Percentiles rank a stretch among this genome's conserved stretches.
phyloP scores from a whole-genome alignment of 2,797 vertebrate genomes.

The Acanthurus leucopareius region DNA sequence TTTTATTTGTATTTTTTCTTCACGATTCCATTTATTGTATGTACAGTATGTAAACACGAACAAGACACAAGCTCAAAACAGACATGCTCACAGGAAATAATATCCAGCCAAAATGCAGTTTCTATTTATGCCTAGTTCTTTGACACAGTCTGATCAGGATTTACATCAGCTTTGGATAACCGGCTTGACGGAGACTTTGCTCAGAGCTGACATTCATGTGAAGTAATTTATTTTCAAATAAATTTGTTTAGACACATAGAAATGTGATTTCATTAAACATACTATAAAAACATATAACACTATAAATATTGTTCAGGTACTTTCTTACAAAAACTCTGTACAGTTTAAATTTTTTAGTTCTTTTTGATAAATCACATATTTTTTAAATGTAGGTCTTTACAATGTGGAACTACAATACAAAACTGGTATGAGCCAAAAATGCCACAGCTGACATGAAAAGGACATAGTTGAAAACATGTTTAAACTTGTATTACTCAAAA shows the following conservation, averaged over 20 bases:
- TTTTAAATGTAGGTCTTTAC: slow-evolving; percentile 70
- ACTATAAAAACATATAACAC: slow-evolving; percentile 85
- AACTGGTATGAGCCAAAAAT: slow-evolving; percentile 76
- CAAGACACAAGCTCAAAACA: slow-evolving; percentile 80
- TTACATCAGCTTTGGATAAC: slow-evolving; percentile 74
- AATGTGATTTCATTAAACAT: slow-evolving; percentile 82
- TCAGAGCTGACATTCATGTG: slow-evolving; percentile 79
- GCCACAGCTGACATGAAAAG: slow-evolving; percentile 56
- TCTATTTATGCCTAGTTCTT: slow-evolving; percentile 64
- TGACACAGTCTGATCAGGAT: slow-evolving; percentile 61
- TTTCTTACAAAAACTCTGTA: slow-evolving; percentile 86
- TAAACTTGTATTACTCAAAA: slow-evolving; percentile 57
- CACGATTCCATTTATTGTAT: slow-evolving; percentile 84
- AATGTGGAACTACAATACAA: slow-evolving; percentile 79
- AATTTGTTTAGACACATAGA: slow-evolving; percentile 79
- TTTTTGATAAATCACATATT: slow-evolving; percentile 80
- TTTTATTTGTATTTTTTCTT: slow-evolving; percentile 68
- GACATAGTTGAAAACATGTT: slow-evolving; percentile 59
- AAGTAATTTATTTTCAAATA: slow-evolving; percentile 80
- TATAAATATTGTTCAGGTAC: slow-evolving; percentile 86
- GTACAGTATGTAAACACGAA: slow-evolving; percentile 89
- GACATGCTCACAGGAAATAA: slow-evolving; percentile 83
- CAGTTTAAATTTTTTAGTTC: slow-evolving; percentile 76
- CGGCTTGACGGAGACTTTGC: slow-evolving; percentile 66
- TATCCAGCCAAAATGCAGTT: slow-evolving; percentile 78